Conservation (phyloP, 2,113 vertebrate species). For the Gallinago paraguaiae region DNA sequence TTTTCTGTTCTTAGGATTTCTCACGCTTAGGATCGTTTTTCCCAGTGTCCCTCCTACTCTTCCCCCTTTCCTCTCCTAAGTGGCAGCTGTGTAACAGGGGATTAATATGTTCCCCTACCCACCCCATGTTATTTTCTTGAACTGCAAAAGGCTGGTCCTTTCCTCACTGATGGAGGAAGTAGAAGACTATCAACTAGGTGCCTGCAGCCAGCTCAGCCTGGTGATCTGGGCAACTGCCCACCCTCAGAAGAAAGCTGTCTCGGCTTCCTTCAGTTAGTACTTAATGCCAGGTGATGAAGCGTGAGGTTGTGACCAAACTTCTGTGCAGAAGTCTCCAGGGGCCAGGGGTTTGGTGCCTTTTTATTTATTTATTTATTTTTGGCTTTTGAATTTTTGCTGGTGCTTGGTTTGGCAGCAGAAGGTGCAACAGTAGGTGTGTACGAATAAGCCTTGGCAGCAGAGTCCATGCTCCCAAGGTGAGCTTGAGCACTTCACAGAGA, state of each 20-base stretch:
- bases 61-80: not conserved
- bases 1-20: not conserved
- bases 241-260: not conserved
- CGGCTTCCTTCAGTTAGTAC: not conserved
- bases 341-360: too few species aligned
- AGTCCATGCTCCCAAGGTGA: not conserved
- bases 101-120: not conserved
- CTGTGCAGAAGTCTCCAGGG: not conserved
- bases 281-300: not conserved
- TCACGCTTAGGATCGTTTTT: not conserved
- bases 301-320: not conserved
- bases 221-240: not conserved
- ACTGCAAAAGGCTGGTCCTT: not conserved
- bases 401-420: not conserved
- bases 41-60: not conserved
- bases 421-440: not conserved
- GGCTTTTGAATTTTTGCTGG: not conserved
- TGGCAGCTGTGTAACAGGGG: not conserved
- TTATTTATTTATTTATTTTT: not conserved
- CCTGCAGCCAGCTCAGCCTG: not conserved
- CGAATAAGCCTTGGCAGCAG: not conserved
- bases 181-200: not conserved
- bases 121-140: fast-evolving
- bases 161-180: not conserved
- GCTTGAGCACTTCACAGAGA: not conserved